These are phyloP conservation scores for Zingel zingel DNA, from an alignment of 2,113 vertebrate genomes.

Conservation along the genomic window DNA sequence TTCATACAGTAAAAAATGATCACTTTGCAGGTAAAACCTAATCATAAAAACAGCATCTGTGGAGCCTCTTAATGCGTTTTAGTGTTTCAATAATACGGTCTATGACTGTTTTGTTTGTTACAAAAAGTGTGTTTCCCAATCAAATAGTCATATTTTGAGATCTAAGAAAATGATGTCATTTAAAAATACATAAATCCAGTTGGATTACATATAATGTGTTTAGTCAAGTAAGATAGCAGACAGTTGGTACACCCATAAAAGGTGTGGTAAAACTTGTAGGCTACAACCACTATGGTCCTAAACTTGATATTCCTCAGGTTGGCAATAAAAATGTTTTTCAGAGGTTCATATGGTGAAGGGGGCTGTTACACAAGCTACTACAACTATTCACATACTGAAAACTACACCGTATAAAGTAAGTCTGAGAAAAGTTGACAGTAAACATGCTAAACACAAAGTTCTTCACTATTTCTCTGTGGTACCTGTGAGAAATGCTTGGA, in stretches of 20 bases:
- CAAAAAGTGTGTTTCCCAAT: constrained; percentile 35
- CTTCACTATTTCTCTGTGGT: background rate
- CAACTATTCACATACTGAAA: constrained; percentile 5
- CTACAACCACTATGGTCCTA: constrained; percentile 43
- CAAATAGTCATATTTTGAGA: constrained; percentile 24
- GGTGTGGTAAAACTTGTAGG: constrained; percentile 33
- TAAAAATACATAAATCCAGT: constrained; percentile 3
- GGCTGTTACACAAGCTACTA: constrained; percentile 4
- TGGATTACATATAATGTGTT: constrained; percentile 38
- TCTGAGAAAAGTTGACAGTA: constrained; percentile 11
- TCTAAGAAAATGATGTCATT: background rate
- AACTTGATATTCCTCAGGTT: constrained; percentile 40
- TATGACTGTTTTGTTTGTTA: background rate
- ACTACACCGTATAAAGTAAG: constrained; percentile 10
- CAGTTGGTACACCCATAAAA: constrained; percentile 37
- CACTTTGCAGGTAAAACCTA: constrained; percentile 52
- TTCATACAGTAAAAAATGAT: constrained; percentile 48
- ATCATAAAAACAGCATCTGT: constrained; percentile 65
- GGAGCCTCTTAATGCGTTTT: constrained; percentile 31
- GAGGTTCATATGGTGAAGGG: constrained; percentile 16
- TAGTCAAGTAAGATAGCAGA: constrained; percentile 24
- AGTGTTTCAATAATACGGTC: constrained; percentile 19
- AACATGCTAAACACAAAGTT: constrained; percentile 39
- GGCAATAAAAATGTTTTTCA: constrained; percentile 37
- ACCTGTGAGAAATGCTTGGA: constrained; percentile 38